Evolutionary conservation across 2,888 invertebrate genomes (phyloP).

Genomic region (Clunio marinus): DNA sequence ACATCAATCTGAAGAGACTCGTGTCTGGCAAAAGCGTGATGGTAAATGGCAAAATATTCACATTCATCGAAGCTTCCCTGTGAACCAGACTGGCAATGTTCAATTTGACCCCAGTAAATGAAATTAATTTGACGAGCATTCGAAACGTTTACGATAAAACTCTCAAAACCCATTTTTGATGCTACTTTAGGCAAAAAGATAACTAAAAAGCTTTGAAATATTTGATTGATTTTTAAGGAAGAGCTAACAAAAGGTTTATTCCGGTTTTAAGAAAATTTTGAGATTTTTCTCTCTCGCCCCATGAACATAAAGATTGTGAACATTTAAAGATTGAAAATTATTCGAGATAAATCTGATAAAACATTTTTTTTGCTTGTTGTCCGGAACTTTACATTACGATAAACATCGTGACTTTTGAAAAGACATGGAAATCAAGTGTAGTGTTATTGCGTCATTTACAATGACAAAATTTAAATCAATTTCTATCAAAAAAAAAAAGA

Average conservation of each 20-base stretch:
- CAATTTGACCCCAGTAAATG: conserved; percentile 34
- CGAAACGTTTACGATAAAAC: neutral
- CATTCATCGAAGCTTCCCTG: conserved; percentile 65
- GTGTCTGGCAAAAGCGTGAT: conserved; percentile 93
- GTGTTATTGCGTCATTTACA: neutral
- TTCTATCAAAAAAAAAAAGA: too few relatives aligned
- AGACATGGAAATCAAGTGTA: neutral
- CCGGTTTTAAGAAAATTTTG: neutral
- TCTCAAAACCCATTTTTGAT: neutral
- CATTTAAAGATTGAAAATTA: neutral
- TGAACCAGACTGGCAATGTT: conserved; percentile 4
- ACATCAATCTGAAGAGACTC: conserved; percentile 89
- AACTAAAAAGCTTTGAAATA: conserved; percentile 10
- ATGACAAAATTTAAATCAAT: neutral
- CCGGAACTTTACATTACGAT: neutral
- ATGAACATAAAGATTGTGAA: conserved; percentile 12
- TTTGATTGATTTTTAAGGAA: too few relatives aligned
- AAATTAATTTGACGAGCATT: neutral
- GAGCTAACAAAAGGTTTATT: neutral
- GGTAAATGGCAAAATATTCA: conserved; percentile 96
- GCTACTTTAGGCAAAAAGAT: neutral
- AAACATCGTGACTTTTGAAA: neutral
- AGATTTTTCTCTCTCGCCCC: conserved; percentile 18
- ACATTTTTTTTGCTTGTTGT: neutral
- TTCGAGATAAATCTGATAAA: neutral